Percentiles rank a stretch among this genome's conserved stretches.
Evolutionary conservation across 1,140 invertebrate species (phyloP).

Genomic region (Drosophila pallidifrons): DNA sequence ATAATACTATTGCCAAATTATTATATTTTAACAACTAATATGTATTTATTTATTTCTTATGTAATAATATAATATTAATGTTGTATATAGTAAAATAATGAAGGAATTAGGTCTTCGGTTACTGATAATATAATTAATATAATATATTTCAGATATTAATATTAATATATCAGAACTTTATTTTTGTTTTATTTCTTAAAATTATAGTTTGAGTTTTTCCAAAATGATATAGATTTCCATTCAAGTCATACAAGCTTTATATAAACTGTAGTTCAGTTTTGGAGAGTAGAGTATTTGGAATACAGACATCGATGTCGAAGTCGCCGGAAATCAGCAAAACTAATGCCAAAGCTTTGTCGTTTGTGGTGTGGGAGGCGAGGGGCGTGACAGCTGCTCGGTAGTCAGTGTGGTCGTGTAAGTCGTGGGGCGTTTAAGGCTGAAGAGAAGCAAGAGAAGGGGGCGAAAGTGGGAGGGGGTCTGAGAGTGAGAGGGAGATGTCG

Average conservation of each 20-base stretch:
- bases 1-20: too few relatives aligned
- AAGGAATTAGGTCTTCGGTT: too few relatives aligned
- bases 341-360: conserved; percentile 66
- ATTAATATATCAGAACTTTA: too few relatives aligned
- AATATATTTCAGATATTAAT: too few relatives aligned
- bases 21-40: too few relatives aligned
- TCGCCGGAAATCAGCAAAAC: conserved; percentile 74
- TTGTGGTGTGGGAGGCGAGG: conserved; percentile 2
- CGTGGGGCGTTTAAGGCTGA: conserved; percentile 22
- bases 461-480: neutral
- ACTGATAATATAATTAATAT: too few relatives aligned
- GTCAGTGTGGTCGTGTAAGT: conserved; percentile 51
- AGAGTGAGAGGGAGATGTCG: conserved; percentile 5
- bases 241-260: neutral
- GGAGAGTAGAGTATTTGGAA: conserved; percentile 37
- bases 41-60: too few relatives aligned
- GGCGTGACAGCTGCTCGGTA: conserved; percentile 47
- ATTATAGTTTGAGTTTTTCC: neutral
- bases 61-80: too few relatives aligned
- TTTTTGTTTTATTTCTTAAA: too few relatives aligned
- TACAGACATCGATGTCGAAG: conserved; percentile 48
- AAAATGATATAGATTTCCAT: neutral
- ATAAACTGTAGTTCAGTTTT: neutral
- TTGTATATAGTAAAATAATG: too few relatives aligned
- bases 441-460: neutral